Evolutionary conservation across 2,888 invertebrate species (phyloP).

Genomic region (Allacma fusca): DNA sequence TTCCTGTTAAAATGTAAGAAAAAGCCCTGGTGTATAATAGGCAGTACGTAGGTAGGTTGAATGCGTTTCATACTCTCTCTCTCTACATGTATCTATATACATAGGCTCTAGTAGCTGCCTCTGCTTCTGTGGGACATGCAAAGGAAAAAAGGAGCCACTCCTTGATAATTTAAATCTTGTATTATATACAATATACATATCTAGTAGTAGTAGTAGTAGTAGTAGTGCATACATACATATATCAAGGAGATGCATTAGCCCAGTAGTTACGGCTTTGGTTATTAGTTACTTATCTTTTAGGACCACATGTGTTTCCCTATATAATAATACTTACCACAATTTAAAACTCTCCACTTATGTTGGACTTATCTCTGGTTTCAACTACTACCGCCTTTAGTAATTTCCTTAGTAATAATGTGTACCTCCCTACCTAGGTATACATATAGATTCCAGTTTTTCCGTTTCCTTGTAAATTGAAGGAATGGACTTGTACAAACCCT

Average conservation of each 20-base stretch:
- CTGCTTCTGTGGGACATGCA: too few relatives aligned
- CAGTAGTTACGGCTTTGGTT: not conserved
- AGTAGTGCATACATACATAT: too few relatives aligned
- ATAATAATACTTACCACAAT: not conserved
- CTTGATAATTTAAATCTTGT: slow-evolving; percentile 7
- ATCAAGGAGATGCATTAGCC: not conserved
- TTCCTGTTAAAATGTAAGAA: not conserved
- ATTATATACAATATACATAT: not conserved
- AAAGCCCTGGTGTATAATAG: not conserved
- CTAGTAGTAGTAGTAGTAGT: too few relatives aligned
- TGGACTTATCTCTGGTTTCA: not conserved
- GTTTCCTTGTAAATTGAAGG: too few relatives aligned
- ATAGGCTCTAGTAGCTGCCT: too few relatives aligned
- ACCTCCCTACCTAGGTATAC: too few relatives aligned
- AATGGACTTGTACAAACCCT: too few relatives aligned
- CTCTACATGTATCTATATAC: too few relatives aligned
- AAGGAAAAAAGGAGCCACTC: slow-evolving; percentile 3
- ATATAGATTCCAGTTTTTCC: too few relatives aligned
- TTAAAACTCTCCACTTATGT: not conserved
- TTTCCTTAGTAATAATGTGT: not conserved
- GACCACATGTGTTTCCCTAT: not conserved
- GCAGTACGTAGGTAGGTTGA: not conserved
- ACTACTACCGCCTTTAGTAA: not conserved
- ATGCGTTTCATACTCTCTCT: not conserved
- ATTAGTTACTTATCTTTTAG: not conserved